Base-by-base conservation (phyloP, 1,140 invertebrate genomes). In the Anadara kagoshimensis region DNA sequence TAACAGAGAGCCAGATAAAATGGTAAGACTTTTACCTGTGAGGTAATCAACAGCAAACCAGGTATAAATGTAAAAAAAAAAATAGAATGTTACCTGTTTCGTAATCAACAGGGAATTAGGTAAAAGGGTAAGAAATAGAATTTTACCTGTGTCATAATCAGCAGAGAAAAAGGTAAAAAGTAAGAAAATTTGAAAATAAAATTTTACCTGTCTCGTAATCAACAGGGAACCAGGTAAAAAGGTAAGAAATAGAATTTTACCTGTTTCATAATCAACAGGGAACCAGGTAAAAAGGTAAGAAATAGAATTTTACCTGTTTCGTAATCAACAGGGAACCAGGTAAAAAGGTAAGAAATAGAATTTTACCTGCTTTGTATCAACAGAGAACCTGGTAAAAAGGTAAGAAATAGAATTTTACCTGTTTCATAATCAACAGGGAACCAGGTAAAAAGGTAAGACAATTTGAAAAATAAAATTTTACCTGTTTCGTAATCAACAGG, bases 381-480 rank as follows among this genome's bases (percentile, higher is more conserved):
- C n/a, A n/a, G n/a, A n/a, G n/a, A n/a, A n/a, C n/a, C n/a, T n/a
- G n/a, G n/a, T n/a, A n/a, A n/a, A n/a, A n/a, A n/a, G n/a, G n/a
- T n/a, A n/a, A n/a, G n/a, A n/a, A n/a, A n/a, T n/a, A n/a, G n/a
- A n/a, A n/a, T n/a, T n/a, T n/a, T 16, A 51, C 49, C 49, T 51
- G 16, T 51, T 2, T 51, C 10, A 4, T 51, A 51, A 16, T 51
- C 49, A 18, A 16, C 16, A 51, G 10, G 29, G 16, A 51, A 51
- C 16, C 16, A 16, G 2, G 49, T 18, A 51, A 16, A 24, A 54
- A 77, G 36, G 73, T 78, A 68, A 71, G 54, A n/a, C n/a, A n/a
- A n/a, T n/a, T n/a, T n/a, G n/a, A n/a, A n/a, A 59, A 14, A 47
- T 26, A 43, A 1, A 26, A 7, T 36, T 4, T 54, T 11, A 43